Evolutionary conservation across 2,113 vertebrate genomes (phyloP), one percentile per base, ranked within the genome.

Genomic region (Alethe castanea): DNA sequence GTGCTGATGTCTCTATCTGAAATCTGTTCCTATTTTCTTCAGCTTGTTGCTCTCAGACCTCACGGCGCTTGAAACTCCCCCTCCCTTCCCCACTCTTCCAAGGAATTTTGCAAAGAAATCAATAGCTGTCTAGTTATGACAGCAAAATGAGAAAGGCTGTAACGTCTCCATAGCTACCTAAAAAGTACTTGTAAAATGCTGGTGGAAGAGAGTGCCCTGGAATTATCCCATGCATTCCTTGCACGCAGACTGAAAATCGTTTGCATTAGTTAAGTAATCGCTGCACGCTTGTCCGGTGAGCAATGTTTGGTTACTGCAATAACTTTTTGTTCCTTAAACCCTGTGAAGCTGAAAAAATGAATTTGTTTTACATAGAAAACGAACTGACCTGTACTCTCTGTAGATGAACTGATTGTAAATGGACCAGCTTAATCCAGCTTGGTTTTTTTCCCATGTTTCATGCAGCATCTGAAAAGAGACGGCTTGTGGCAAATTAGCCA

Each of bases 401-500:
- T 85, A 66, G 81, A 88, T 86, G 13, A 90, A 47, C 81, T 86
- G 92, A 45, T 73, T 86, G 64, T 73, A 82, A 88, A 45, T 3
- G 8, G 77, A 47, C 62, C 60, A 70, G 81, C 60, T 90, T 86
- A 88, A 92, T 88, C 54, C 79, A 24, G 47, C 52, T 93, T 92
- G 59, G 0, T 12, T 91, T 72, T 67, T 47, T 5, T 31, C 61
- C 91, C 2, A 1, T 44, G 59, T 77, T 56, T 60, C 26, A 11
- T 79, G 81, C 56, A 71, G 86, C 85, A 59, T 71, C 92, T 73
- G 78, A 92, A 96, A 95, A 96, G 91, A 86, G 73, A 54, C 67
- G 81, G 90, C 83, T 97, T 94, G 54, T 83, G 96, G 91, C 66
- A 70, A 93, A 91, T 85, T 88, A 93, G 94, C 86, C 4, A 4